phyloP scores from a whole-genome alignment of 2,113 vertebrate species.

The Maccullochella peelii region DNA sequence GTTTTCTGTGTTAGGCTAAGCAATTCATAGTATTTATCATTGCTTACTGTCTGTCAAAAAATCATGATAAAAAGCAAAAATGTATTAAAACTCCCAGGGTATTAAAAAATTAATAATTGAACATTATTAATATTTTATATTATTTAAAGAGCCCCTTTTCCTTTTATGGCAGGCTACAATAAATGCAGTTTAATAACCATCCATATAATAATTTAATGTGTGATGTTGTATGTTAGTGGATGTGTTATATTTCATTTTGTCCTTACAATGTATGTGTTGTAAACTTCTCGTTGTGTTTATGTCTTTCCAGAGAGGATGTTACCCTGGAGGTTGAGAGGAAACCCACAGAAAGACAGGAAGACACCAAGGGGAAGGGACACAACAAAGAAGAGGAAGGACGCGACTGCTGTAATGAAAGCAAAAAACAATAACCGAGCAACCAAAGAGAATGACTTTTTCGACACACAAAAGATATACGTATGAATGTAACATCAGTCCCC shows the following conservation, averaged over 20 bases:
- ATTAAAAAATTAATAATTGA: neutral
- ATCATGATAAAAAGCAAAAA: neutral
- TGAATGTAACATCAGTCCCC: slow-evolving; percentile 21
- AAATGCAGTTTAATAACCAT: neutral
- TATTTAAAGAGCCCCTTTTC: neutral
- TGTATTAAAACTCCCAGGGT: neutral
- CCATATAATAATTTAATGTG: neutral
- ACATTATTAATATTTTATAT: neutral
- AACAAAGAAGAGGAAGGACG: neutral
- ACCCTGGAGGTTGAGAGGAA: slow-evolving; percentile 42
- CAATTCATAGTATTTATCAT: neutral
- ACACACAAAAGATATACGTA: neutral
- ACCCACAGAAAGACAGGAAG: slow-evolving; percentile 23
- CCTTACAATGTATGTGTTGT: neutral
- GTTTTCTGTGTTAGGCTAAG: slow-evolving; percentile 1
- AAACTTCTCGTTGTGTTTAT: slow-evolving; percentile 7
- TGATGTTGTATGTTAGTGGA: neutral
- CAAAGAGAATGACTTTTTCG: slow-evolving; percentile 3
- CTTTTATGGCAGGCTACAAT: neutral
- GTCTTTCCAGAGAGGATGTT: slow-evolving; percentile 47
- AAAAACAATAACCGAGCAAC: neutral
- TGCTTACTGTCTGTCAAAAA: neutral
- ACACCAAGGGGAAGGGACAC: neutral
- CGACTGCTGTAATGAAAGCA: neutral
- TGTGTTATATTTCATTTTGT: neutral